A percentile compares a stretch with the other conserved stretches of the same genome.
Conservation (phyloP, 2,113 vertebrate species). For the Spheniscus mendiculus region DNA sequence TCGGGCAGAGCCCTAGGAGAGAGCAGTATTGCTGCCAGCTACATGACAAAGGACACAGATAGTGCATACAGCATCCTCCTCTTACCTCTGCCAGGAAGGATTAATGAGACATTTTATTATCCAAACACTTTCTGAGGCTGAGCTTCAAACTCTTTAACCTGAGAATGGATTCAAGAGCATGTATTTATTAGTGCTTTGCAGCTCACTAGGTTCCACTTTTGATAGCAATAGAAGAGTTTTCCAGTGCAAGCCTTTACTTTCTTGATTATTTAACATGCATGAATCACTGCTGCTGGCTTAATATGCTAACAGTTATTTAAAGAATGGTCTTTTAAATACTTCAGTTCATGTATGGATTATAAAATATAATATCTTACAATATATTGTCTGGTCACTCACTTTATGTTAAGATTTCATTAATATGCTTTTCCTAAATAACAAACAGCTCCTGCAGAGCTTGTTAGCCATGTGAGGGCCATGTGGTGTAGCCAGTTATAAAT, state of each 20-base stretch:
- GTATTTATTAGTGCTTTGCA: not conserved
- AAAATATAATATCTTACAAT: not conserved
- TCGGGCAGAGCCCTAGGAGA: not conserved
- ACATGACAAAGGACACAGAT: not conserved
- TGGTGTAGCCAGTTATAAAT: slow-evolving; percentile 58
- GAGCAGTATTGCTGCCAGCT: not conserved
- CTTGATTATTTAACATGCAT: not conserved
- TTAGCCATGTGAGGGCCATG: slow-evolving; percentile 49
- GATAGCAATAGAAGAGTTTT: not conserved
- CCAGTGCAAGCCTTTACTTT: not conserved
- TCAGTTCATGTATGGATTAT: not conserved
- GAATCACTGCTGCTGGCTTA: not conserved
- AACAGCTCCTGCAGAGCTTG: slow-evolving; percentile 42
- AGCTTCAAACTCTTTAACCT: not conserved
- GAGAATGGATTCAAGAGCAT: not conserved
- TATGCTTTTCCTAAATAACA: slow-evolving; percentile 39
- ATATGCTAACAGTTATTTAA: not conserved
- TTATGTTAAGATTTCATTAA: slow-evolving; percentile 26
- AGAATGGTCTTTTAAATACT: not conserved
- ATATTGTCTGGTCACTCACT: slow-evolving; percentile 11
- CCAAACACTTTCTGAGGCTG: not conserved
- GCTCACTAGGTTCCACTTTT: not conserved
- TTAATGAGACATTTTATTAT: not conserved
- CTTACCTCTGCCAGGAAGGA: not conserved
- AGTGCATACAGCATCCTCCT: not conserved